Evolutionary conservation across 2,113 vertebrate species (phyloP), one percentile per base, ranked within the genome.

Genomic region (Phodopus roborovskii): DNA sequence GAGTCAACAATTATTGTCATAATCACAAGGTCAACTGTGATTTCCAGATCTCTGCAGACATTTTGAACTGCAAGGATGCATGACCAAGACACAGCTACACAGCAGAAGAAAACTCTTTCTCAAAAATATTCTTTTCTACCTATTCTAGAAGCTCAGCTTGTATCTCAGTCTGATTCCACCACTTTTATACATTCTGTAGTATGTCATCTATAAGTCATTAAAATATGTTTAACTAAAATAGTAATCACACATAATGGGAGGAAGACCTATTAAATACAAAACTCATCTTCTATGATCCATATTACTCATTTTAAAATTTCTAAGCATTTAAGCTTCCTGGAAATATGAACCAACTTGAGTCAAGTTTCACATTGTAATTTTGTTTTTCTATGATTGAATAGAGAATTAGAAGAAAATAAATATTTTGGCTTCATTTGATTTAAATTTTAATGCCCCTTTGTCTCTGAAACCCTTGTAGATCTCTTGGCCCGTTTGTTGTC

Each of bases 61-160:
- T 95, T 82, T 92, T 88, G 36, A 92, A 85, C 71, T 75, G 39
- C 5, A 42, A 95, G 60, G 56, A 64, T 45, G 77, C 12, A 89
- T 86, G 48, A 53, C 45, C 22, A 73, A 79, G 45, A 84, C 70
- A 89, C 86, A 42, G 81, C 16, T 91, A 42, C 75, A 83, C 28
- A 58, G 68, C 45, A 81, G 92, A 95, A 94, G 77, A 24, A 86
- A 97, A 62, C 17, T 71, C 19, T 91, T 82, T 91, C 13, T 95
- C 20, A 75, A 83, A 90, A 94, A 73, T 22, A 42, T 11, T 73
- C 0, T 48, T 90, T 73, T n/a, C 66, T 22, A 15, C 19, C 9
- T 75, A 78, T 70, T 56, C 16, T 90, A 87, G 42, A 1, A 50
- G 3, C 22, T 88, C 6, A 75, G 75, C 56, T 77, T 85, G 3